Conservation (phyloP, 2,113 vertebrate genomes). For the Caranx ignobilis region DNA sequence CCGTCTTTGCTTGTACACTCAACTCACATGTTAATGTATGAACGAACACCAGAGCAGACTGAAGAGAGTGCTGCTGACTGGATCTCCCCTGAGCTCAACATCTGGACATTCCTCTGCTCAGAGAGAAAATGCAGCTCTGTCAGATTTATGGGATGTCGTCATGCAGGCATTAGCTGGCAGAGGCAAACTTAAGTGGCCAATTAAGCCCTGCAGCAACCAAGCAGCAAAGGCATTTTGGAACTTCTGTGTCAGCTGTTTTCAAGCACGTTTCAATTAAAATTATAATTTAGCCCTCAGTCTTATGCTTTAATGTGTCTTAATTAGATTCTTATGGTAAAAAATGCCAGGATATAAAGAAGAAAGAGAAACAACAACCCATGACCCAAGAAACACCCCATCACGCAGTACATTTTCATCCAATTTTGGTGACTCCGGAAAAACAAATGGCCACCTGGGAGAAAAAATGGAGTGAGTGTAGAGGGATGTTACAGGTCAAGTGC, state of each 20-base stretch:
- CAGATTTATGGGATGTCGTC: constrained; percentile 19
- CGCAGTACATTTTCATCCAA: no score
- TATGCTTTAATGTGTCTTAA: not conserved
- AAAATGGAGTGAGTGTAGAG: no score
- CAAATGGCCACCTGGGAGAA: no score
- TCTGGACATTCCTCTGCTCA: not conserved
- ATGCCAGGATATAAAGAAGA: not conserved
- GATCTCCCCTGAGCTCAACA: not conserved
- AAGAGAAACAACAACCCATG: not conserved
- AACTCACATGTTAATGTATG: not conserved
- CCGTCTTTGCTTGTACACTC: not conserved
- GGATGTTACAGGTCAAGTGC: no score
- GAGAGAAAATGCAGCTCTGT: constrained; percentile 3
- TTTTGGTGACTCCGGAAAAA: no score
- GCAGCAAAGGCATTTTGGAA: not conserved
- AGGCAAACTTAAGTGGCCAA: not conserved
- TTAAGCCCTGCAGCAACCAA: not conserved
- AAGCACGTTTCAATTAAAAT: no score
- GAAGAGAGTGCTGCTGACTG: not conserved
- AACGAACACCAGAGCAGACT: not conserved
- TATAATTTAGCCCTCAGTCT: not conserved
- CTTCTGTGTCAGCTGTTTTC: not conserved
- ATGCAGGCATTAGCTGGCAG: constrained; percentile 1
- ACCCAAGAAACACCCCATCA: no score
- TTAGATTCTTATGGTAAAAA: not conserved